Conservation (phyloP, 2,113 vertebrate genomes). For the Cyanoderma ruficeps region DNA sequence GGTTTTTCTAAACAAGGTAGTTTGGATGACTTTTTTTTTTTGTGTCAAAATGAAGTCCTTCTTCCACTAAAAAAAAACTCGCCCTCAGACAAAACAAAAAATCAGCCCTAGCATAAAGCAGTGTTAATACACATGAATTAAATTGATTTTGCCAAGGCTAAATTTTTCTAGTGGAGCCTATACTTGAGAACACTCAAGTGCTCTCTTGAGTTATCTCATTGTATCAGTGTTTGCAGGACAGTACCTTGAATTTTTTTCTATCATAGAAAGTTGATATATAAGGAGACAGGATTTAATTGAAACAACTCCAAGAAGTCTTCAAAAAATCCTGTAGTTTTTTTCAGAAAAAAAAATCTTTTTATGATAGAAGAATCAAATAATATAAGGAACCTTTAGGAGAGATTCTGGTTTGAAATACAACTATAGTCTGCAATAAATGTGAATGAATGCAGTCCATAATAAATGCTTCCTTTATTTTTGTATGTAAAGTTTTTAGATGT, state of each 20-base stretch:
- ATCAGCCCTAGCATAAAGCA: not conserved
- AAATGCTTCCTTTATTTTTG: not conserved
- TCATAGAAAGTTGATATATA: not conserved
- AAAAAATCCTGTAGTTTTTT: not conserved
- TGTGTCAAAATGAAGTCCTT: constrained; percentile 20
- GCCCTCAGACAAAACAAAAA: not conserved
- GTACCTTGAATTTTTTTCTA: constrained; percentile 52
- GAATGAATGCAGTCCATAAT: not conserved
- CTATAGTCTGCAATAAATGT: not conserved
- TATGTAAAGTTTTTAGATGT: not conserved
- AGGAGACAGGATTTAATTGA: constrained; percentile 45
- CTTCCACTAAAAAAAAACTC: not conserved
- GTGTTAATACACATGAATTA: constrained; percentile 43
- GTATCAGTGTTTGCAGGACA: constrained; percentile 41
- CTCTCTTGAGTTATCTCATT: constrained; percentile 50
- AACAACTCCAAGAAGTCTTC: constrained; percentile 2
- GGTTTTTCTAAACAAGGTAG: not conserved
- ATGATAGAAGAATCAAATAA: not conserved
- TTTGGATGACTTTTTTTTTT: constrained; percentile 7
- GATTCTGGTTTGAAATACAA: not conserved
- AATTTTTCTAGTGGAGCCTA: constrained; percentile 33
- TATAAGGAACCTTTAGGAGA: not conserved
- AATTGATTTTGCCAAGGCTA: constrained; percentile 56
- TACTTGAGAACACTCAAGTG: constrained; percentile 45
- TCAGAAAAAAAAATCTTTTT: constrained; percentile 6